These are phyloP conservation scores for Melanargia galathea DNA, from an alignment of 2,888 invertebrate species.

Conservation along the genomic window DNA sequence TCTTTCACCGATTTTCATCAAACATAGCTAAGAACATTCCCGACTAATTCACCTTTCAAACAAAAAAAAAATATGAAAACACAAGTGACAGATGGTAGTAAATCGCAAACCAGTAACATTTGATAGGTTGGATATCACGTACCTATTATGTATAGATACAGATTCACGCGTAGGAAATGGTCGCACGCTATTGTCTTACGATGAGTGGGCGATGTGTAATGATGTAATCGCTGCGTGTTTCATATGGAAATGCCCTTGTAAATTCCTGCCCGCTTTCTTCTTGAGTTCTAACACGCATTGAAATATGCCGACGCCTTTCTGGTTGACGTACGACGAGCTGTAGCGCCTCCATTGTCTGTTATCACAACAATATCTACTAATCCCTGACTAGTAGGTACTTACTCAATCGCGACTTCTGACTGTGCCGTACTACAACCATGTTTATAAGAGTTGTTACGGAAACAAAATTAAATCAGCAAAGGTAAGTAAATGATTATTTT, in stretches of 20 bases:
- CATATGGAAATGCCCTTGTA: slow-evolving; percentile 23
- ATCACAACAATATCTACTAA: not conserved
- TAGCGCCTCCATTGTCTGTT: slow-evolving; percentile 13
- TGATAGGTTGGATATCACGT: slow-evolving; percentile 17
- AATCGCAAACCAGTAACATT: slow-evolving; percentile 9
- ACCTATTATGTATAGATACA: no score
- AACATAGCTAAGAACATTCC: no score
- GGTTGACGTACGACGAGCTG: not conserved
- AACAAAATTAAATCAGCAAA: no score
- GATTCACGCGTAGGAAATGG: slow-evolving; percentile 17
- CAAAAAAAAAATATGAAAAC: no score
- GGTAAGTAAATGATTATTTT: no score
- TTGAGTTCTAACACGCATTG: slow-evolving; percentile 7
- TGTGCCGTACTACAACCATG: no score
- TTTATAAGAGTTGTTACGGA: no score
- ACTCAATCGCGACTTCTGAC: not conserved
- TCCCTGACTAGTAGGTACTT: not conserved
- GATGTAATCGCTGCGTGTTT: slow-evolving; percentile 15
- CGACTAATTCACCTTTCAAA: no score
- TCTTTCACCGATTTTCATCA: no score
- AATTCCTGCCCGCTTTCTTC: slow-evolving; percentile 20
- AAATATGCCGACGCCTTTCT: slow-evolving; percentile 11
- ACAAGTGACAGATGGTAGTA: not conserved
- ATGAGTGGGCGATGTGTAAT: slow-evolving; percentile 24
- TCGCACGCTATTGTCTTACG: slow-evolving; percentile 23